These are phyloP conservation scores for Tenebrio molitor DNA, from an alignment of 1,140 invertebrate species.

Conservation along the genomic window DNA sequence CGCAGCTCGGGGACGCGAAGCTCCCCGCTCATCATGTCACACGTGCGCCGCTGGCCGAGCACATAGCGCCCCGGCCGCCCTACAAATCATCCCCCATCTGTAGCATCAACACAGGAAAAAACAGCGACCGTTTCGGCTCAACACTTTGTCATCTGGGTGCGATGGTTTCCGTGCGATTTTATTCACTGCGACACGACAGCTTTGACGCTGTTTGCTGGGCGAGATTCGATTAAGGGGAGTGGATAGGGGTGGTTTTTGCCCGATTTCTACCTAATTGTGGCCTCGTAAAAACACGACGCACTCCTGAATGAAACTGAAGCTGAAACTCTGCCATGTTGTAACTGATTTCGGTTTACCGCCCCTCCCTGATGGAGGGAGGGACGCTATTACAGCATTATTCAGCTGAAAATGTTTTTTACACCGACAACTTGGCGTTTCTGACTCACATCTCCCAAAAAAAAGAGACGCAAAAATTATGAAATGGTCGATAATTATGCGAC, in stretches of 20 bases:
- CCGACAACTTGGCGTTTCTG: too few relatives aligned
- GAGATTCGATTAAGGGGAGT: slow-evolving; percentile 1
- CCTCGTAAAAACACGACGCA: slow-evolving; percentile 18
- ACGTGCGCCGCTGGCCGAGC: slow-evolving; percentile 44
- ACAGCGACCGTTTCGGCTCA: slow-evolving; percentile 25
- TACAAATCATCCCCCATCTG: slow-evolving; percentile 10
- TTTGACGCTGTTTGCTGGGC: slow-evolving; percentile 5
- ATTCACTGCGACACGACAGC: too few relatives aligned
- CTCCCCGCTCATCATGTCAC: slow-evolving; percentile 61
- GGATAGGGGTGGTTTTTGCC: too few relatives aligned
- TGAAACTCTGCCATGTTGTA: too few relatives aligned
- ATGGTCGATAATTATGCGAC: neutral
- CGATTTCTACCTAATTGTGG: slow-evolving; percentile 1
- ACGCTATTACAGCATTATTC: neutral
- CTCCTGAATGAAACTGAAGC: slow-evolving; percentile 12
- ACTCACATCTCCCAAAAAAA: too few relatives aligned
- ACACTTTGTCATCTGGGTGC: slow-evolving; percentile 22
- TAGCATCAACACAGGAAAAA: slow-evolving; percentile 5
- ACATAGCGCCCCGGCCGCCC: slow-evolving; percentile 44
- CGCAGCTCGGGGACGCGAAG: slow-evolving; percentile 66
- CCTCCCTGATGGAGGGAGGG: slow-evolving; percentile 2
- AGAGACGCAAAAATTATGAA: too few relatives aligned
- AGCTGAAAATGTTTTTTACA: neutral
- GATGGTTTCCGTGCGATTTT: neutral
- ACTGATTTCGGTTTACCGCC: slow-evolving; percentile 1